These are phyloP conservation scores for Aphelenchoides bicaudatus DNA, from an alignment of 2,888 invertebrate species.

Conservation along the genomic window DNA sequence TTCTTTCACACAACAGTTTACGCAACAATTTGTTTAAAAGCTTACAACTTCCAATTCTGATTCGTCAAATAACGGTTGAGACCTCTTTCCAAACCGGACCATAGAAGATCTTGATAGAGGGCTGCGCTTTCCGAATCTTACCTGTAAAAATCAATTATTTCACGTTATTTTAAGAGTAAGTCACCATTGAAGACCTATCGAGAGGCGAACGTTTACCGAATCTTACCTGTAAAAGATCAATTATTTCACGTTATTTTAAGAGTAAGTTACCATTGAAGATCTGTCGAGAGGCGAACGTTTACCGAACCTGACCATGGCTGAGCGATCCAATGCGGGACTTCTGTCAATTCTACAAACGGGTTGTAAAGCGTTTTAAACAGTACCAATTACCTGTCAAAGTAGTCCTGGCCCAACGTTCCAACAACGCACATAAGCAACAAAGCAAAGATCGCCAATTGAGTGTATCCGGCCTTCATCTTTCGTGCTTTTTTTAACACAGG, in stretches of 20 bases:
- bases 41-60: no score
- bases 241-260: no score
- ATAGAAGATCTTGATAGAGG: slow-evolving; percentile 32
- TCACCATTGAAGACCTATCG: slow-evolving; percentile 29
- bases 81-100: slow-evolving; percentile 33
- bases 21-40: no score
- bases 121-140: slow-evolving; percentile 30
- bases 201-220: slow-evolving; percentile 29
- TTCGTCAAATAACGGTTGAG: no score
- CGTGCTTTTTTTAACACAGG: no score
- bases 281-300: slow-evolving; percentile 29
- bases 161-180: no score
- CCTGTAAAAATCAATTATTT: not conserved
- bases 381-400: slow-evolving; percentile 10
- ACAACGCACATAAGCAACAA: slow-evolving; percentile 2
- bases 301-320: slow-evolving; percentile 30
- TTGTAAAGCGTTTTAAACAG: not conserved
- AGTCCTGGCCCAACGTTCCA: slow-evolving; percentile 17
- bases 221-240: not conserved
- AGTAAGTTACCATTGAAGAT: slow-evolving; percentile 29
- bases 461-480: no score
- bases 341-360: slow-evolving; percentile 19
- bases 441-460: not conserved
- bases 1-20: no score
- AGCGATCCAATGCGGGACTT: slow-evolving; percentile 26